Evolutionary conservation across 2,113 vertebrate species (phyloP), one percentile per base, ranked within the genome.

Genomic region (Pelusios castaneus): DNA sequence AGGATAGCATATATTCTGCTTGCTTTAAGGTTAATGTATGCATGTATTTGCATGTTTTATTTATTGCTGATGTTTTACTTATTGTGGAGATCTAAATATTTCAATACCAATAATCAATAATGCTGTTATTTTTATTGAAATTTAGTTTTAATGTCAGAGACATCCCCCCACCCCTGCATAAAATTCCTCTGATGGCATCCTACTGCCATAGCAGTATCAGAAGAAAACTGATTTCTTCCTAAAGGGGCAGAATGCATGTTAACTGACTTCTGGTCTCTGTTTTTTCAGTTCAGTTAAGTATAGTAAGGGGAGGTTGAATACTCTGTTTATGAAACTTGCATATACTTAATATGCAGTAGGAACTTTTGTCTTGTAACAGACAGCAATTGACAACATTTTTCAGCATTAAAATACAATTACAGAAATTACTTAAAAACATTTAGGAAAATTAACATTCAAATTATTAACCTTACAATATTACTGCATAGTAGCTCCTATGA

Each of bases 151-250:
- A 73, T 13, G 81, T 41, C 52, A 73, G 49, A 89, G 84, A 87
- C 2, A 10, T 56, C 60, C 54, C 56, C 34, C 82, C 82, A 73
- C 41, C 56, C 34, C 82, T 84, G 77, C 41, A 88, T 75, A 81
- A 92, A 91, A 82, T 41, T 87, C 80, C 63, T 49, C 83, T 70
- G 84, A 92, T 16, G 83, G 58, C 0, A 2, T 31, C 89, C 95
- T 89, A 96, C 94, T 67, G 92, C 89, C 91, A 88, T 81, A 77
- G 91, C 93, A 56, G 8, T 25, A 8, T 63, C 88, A 95, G 17
- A n/a, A 21, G 80, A 94, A 85, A 63, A 43, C 0, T 47, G 47
- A 47, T 47, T 47, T 47, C 47, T 47, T 47, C 47, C 47, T 47
- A 47, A 47, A 47, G 47, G 47, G 10, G 47, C 47, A 47, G 47